Conservation (phyloP, 2,797 vertebrate genomes). For the Harpagifer antarcticus region DNA sequence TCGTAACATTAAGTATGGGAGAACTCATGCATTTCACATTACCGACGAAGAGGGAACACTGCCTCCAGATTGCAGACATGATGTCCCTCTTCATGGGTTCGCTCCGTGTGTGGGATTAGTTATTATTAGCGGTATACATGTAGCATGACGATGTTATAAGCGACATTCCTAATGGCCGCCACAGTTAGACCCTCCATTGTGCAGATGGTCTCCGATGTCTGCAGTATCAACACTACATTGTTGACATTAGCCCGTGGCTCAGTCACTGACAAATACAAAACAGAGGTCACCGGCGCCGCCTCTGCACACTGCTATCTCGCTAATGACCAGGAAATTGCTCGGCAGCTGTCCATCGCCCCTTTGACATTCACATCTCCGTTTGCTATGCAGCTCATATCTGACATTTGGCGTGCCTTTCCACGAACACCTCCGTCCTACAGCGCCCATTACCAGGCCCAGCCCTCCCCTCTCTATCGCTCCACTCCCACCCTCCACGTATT, state of each 20-base stretch:
- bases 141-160: not conserved
- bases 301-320: slow-evolving; percentile 30
- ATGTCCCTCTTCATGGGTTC: not conserved
- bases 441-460: slow-evolving; percentile 1
- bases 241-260: slow-evolving; percentile 25
- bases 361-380: slow-evolving; percentile 52
- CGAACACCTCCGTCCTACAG: slow-evolving; percentile 18
- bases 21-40: slow-evolving; percentile 1
- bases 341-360: slow-evolving; percentile 48
- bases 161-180: not conserved
- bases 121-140: not conserved
- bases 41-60: not conserved
- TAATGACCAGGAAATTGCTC: slow-evolving; percentile 54
- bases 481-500: slow-evolving; percentile 5
- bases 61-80: not conserved
- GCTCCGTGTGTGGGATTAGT: not conserved
- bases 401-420: slow-evolving; percentile 59
- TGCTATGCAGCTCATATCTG: slow-evolving; percentile 39
- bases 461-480: not conserved
- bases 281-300: slow-evolving; percentile 20
- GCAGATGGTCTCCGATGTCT: not conserved
- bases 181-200: not conserved
- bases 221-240: not conserved
- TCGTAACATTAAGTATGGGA: slow-evolving; percentile 7
- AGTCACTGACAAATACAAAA: slow-evolving; percentile 7